phyloP scores from a whole-genome alignment of 2,797 vertebrate species.

The Astyanax mexicanus region DNA sequence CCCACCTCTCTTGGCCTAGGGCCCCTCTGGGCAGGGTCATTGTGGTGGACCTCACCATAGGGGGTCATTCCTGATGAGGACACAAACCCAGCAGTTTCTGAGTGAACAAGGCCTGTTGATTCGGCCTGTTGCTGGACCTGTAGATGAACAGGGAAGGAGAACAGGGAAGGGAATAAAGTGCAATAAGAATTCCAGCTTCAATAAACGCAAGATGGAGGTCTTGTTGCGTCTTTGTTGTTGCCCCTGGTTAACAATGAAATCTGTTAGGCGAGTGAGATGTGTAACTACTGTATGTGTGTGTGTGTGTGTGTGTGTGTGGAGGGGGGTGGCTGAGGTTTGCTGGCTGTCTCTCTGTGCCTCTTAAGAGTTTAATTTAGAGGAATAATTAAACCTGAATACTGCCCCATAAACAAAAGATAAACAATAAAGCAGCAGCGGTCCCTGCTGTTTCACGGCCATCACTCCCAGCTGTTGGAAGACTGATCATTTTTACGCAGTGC shows the following conservation, averaged over 20 bases:
- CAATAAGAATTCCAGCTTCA: constrained; percentile 34
- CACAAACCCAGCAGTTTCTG: constrained; percentile 49
- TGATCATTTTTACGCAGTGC: constrained; percentile 92
- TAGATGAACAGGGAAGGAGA: constrained; percentile 49
- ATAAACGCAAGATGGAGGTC: constrained; percentile 69
- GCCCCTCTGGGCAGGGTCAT: constrained; percentile 69
- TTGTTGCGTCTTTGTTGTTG: constrained; percentile 65
- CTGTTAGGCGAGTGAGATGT: constrained; percentile 68
- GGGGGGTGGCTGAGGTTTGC: constrained; percentile 45
- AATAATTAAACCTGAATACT: constrained; percentile 99
- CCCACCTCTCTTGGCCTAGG: constrained; percentile 64
- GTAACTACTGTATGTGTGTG: constrained; percentile 47
- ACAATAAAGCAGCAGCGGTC: constrained; percentile 94
- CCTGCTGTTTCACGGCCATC: constrained; percentile 97
- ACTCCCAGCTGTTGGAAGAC: constrained; percentile 95
- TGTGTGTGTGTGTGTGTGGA: constrained; percentile 15
- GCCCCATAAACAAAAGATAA: constrained; percentile 99
- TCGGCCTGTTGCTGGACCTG: constrained; percentile 56
- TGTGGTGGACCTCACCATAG: constrained; percentile 70
- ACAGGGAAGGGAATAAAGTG: constrained; percentile 15
- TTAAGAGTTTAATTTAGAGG: constrained; percentile 99
- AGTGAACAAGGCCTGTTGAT: constrained; percentile 59
- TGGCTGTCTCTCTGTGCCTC: constrained; percentile 93
- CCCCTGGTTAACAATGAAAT: constrained; percentile 74
- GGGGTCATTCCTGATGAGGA: constrained; percentile 68